phyloP scores from a whole-genome alignment of 2,888 invertebrate species.

The Lycophotia porphyrea region DNA sequence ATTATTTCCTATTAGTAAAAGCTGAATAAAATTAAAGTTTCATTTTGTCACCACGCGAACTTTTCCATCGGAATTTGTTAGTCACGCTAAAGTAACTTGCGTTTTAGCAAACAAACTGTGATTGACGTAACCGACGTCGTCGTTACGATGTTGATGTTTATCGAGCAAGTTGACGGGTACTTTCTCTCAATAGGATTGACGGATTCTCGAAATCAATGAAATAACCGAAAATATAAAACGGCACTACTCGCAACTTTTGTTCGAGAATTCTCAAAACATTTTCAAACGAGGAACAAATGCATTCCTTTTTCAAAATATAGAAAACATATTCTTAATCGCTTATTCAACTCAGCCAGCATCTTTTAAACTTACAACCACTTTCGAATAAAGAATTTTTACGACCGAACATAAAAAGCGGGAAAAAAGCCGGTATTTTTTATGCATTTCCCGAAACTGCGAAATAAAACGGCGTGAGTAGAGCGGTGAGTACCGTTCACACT shows the following conservation, averaged over 20 bases:
- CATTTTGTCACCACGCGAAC: slow-evolving; percentile 21
- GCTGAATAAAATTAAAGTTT: slow-evolving; percentile 34
- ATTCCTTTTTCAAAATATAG: slow-evolving; percentile 10
- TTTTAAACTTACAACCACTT: slow-evolving; percentile 27
- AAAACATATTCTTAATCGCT: slow-evolving; percentile 1
- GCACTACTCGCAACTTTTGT: background rate
- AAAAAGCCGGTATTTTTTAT: slow-evolving; percentile 50
- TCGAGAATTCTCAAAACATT: background rate
- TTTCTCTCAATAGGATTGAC: slow-evolving; percentile 17
- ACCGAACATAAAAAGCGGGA: slow-evolving; percentile 35
- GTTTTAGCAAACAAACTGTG: slow-evolving; percentile 32
- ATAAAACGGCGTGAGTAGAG: slow-evolving; percentile 57
- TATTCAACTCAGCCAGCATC: slow-evolving; percentile 7
- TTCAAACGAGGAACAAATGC: background rate
- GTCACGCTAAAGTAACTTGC: slow-evolving; percentile 33
- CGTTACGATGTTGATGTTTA: slow-evolving; percentile 23
- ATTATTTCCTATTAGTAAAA: slow-evolving; percentile 38
- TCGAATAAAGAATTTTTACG: slow-evolving; percentile 50
- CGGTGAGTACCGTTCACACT: slow-evolving; percentile 59
- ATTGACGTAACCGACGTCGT: slow-evolving; percentile 20
- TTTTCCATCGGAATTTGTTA: slow-evolving; percentile 33
- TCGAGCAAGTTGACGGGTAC: slow-evolving; percentile 11
- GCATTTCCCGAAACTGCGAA: slow-evolving; percentile 56
- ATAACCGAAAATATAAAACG: background rate
- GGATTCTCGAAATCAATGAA: slow-evolving; percentile 2